Conservation (phyloP, 2,888 invertebrate species). For the Agonopterix alstromeriana region DNA sequence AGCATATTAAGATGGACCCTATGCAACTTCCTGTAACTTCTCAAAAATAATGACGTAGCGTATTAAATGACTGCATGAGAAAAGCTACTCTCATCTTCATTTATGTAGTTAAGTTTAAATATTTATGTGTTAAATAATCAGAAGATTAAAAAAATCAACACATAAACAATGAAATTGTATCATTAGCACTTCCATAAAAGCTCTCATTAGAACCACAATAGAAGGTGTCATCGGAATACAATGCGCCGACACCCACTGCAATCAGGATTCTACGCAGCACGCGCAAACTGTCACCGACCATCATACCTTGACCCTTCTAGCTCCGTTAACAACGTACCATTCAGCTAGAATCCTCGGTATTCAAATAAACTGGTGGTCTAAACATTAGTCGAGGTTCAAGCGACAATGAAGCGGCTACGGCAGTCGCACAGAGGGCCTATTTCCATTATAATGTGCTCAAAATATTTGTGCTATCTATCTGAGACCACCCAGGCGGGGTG, state of each 20-base stretch:
- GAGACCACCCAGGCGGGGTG: constrained; percentile 63
- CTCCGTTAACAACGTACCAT: background rate
- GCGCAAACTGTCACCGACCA: constrained; percentile 31
- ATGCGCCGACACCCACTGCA: constrained; percentile 38
- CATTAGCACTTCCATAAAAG: constrained; percentile 1
- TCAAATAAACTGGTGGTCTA: constrained; percentile 22
- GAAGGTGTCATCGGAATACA: constrained; percentile 29
- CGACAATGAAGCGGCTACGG: constrained; percentile 42
- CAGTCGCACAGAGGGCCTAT: constrained; percentile 50
- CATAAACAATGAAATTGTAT: too few relatives aligned
- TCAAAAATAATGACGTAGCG: too few relatives aligned
- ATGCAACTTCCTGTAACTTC: too few relatives aligned
- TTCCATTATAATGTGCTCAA: constrained; percentile 71
- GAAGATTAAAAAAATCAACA: too few relatives aligned
- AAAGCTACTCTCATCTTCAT: too few relatives aligned
- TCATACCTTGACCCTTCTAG: constrained; percentile 21
- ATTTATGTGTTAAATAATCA: too few relatives aligned
- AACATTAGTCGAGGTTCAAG: constrained; percentile 56
- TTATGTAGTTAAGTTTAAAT: too few relatives aligned
- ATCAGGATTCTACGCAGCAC: constrained; percentile 52
- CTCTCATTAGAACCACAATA: constrained; percentile 15
- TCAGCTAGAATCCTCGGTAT: constrained; percentile 10
- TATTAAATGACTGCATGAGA: too few relatives aligned
- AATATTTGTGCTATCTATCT: constrained; percentile 65
- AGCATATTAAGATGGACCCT: too few relatives aligned